These are phyloP conservation scores for Drosophila insularis DNA, from an alignment of 1,140 invertebrate genomes.

Conservation along the genomic window DNA sequence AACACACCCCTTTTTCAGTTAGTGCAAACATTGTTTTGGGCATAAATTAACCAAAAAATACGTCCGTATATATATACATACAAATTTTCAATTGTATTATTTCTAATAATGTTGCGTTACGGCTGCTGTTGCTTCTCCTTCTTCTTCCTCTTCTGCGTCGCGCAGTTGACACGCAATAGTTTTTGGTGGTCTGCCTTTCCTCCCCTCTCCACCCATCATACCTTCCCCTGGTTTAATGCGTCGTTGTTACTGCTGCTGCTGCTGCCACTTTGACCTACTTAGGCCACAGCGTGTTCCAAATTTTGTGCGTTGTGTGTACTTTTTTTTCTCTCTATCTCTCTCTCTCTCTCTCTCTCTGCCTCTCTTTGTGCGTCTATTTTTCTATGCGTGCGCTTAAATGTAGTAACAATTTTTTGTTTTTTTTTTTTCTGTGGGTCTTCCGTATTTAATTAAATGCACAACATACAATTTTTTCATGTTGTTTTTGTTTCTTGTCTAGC, in stretches of 20 bases:
- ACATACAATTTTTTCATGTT: slow-evolving; percentile 37
- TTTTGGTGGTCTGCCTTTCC: not conserved
- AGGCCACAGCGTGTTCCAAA: slow-evolving; percentile 76
- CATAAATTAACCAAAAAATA: slow-evolving; percentile 66
- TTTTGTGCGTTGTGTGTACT: slow-evolving; percentile 69
- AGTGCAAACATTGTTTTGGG: slow-evolving; percentile 42
- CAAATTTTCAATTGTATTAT: slow-evolving; percentile 27
- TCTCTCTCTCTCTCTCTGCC: not conserved
- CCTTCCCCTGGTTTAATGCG: slow-evolving; percentile 20
- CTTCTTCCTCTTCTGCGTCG: slow-evolving; percentile 31
- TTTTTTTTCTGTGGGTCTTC: slow-evolving; percentile 57
- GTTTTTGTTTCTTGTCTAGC: slow-evolving; percentile 30
- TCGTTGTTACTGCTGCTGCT: slow-evolving; percentile 45
- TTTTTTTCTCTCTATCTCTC: slow-evolving; percentile 36
- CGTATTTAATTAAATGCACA: slow-evolving; percentile 82
- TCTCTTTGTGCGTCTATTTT: not conserved
- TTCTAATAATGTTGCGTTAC: slow-evolving; percentile 34
- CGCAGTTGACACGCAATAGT: slow-evolving; percentile 65
- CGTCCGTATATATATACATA: not conserved
- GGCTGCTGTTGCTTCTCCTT: slow-evolving; percentile 25
- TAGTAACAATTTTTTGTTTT: slow-evolving; percentile 49
- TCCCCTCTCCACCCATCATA: slow-evolving; percentile 8
- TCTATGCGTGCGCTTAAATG: slow-evolving; percentile 71
- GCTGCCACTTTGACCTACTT: slow-evolving; percentile 78
- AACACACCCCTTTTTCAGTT: slow-evolving; percentile 36